Base-by-base conservation (phyloP, 2,797 vertebrate species). In the Echeneis naucrates region DNA sequence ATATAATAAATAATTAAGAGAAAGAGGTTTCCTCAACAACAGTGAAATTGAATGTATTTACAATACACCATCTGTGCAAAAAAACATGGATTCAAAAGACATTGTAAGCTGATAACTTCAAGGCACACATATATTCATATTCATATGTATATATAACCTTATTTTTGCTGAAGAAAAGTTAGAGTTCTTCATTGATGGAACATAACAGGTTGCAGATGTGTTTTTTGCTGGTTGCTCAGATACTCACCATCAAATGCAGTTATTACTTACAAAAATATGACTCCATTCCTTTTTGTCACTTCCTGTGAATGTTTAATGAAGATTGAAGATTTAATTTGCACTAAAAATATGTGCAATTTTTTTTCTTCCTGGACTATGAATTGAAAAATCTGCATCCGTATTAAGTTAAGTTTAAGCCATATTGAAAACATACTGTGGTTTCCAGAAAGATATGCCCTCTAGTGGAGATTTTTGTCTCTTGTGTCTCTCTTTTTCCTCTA, bases 21-120 rank as follows among this genome's bases (percentile, higher is more conserved):
- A 75, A 84, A 83, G 40, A 75, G 38, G 50, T 68, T 82, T 80
- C 58, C 57, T 76, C 71, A 79, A 88, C 87, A 91, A 85, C 86
- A 88, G 60, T 88, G 87, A 66, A 88, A 72, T 61, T 85, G 56
- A 86, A 86, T 86, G 70, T 91, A 88, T 92, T 80, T 85, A 92
- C 89, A 90, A 64, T 58, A 78, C 75, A 88, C 80, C 17, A 56
- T 54, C 84, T 88, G 82, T 92, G 88, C 87, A 92, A 85, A 52
- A 91, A 87, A 88, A n/a, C 73, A 77, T 79, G 66, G 72, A 84
- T 84, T 80, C 75, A 80, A 90, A 90, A 86, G 61, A 90, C 85
- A 88, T 81, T 88, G 81, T 89, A 87, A 89, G 88, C 87, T 86
- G 66, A 83, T 82, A 67, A 87, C 59, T 89, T 92, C 87, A 93